Conservation (phyloP, 1,140 invertebrate species). For the Trigoniulus corallinus region DNA sequence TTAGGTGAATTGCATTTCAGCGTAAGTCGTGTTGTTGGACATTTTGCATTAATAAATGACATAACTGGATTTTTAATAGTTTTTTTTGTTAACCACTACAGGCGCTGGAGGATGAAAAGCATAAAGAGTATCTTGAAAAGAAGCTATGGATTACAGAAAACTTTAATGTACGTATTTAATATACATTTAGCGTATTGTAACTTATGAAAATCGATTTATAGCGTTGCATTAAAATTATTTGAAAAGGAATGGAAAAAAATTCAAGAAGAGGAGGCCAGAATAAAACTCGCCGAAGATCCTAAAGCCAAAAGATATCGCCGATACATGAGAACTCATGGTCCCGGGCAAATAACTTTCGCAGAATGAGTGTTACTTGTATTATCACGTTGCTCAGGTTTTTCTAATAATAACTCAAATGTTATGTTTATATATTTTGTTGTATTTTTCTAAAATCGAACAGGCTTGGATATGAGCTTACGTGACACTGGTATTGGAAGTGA, state of each 20-base stretch:
- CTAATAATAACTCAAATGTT: no score
- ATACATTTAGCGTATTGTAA: not conserved
- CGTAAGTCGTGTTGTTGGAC: not conserved
- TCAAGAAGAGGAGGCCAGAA: constrained; percentile 65
- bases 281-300: constrained; percentile 55
- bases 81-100: constrained; percentile 22
- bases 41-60: not conserved
- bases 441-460: no score
- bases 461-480: no score
- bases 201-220: constrained; percentile 5
- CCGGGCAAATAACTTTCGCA: constrained; percentile 59
- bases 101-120: constrained; percentile 53
- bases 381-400: no score
- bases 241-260: constrained; percentile 49
- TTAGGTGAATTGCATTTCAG: not conserved
- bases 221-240: no score
- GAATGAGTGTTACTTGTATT: no score
- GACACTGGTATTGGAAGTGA: no score
- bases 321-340: constrained; percentile 61
- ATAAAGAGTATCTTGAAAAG: constrained; percentile 48
- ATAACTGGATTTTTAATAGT: constrained; percentile 4
- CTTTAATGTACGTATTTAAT: constrained; percentile 33
- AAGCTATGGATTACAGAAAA: constrained; percentile 69
- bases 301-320: constrained; percentile 59
- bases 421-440: no score